Evolutionary conservation across 2,113 vertebrate species (phyloP).

Genomic region (Cromileptes altivelis): DNA sequence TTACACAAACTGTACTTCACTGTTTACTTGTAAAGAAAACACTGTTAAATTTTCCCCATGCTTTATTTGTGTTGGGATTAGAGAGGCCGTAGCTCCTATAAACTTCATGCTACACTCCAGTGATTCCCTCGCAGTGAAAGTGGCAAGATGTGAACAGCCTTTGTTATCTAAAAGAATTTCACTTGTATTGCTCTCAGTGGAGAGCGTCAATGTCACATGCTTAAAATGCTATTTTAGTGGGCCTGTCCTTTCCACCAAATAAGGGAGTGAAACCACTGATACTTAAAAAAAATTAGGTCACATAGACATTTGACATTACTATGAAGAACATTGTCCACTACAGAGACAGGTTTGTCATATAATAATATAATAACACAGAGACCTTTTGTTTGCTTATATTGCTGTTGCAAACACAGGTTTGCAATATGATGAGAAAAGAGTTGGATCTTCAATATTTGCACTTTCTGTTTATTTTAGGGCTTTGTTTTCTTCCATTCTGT

Average conservation of each 20-base stretch:
- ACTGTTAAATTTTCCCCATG: background rate
- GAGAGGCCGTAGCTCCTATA: background rate
- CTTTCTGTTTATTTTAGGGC: background rate
- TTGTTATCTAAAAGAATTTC: conserved; percentile 17
- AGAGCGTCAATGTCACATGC: conserved; percentile 11
- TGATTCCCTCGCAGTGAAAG: conserved; percentile 9
- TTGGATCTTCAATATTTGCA: background rate
- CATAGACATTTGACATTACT: background rate
- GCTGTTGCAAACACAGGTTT: background rate
- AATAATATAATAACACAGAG: background rate
- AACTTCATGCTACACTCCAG: background rate
- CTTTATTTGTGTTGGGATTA: conserved; percentile 14
- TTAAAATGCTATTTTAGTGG: conserved; percentile 3
- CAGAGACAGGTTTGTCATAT: background rate
- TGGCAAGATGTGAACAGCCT: background rate
- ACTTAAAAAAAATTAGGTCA: background rate
- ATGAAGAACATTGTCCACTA: background rate
- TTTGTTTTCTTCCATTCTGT: background rate
- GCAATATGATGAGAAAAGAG: background rate
- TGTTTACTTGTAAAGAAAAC: background rate
- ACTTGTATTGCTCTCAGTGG: background rate
- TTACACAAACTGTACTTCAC: background rate
- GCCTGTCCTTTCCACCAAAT: conserved; percentile 2
- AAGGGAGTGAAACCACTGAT: conserved; percentile 12
- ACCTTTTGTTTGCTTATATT: background rate